Evolutionary conservation across 2,113 vertebrate species (phyloP).

Genomic region (Sebastes fasciatus): DNA sequence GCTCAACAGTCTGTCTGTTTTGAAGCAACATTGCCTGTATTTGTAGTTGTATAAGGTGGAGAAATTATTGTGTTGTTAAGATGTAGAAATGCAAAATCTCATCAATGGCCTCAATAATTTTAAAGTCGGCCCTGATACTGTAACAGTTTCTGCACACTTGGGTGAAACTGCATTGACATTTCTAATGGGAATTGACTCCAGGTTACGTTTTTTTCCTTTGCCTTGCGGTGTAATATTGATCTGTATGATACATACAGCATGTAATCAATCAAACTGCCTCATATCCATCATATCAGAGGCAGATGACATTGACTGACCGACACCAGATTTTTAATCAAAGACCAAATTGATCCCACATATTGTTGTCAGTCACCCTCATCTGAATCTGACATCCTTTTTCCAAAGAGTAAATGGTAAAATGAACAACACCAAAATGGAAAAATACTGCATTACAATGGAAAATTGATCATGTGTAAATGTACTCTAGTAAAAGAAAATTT

Average conservation of each 20-base stretch:
- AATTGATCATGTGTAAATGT: neutral
- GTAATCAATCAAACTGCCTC: conserved; percentile 34
- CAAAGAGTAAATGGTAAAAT: neutral
- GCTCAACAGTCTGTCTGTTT: neutral
- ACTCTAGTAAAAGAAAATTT: neutral
- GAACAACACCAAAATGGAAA: neutral
- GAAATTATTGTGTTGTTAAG: neutral
- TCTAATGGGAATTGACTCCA: neutral
- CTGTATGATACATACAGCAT: neutral
- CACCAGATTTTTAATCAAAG: conserved; percentile 4
- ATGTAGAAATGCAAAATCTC: neutral
- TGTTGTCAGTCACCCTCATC: neutral
- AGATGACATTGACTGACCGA: conserved; percentile 7
- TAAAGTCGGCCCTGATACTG: neutral
- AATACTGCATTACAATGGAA: neutral
- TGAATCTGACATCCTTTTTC: neutral
- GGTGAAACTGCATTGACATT: neutral
- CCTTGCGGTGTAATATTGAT: conserved; percentile 1
- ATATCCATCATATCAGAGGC: conserved; percentile 20
- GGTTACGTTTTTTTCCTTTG: neutral
- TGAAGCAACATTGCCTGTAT: neutral
- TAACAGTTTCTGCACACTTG: neutral
- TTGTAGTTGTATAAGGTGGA: neutral
- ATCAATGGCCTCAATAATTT: neutral
- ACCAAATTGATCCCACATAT: neutral